These are phyloP conservation scores for Otus sunia DNA, from an alignment of 2,113 vertebrate species.

Conservation along the genomic window DNA sequence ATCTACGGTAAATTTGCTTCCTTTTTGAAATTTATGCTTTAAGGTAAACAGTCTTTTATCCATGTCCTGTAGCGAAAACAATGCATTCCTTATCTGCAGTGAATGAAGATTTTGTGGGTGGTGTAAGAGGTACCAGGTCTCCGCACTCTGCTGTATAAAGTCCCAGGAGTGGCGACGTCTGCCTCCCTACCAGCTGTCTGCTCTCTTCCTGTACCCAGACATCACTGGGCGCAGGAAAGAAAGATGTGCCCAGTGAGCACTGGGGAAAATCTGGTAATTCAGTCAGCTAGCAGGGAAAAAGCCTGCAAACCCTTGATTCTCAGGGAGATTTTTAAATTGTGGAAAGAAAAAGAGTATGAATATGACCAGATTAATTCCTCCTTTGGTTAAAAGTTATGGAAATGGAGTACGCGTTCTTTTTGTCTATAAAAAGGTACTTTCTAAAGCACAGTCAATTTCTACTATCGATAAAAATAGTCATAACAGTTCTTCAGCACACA, in stretches of 20 bases:
- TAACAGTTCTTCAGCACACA: neutral
- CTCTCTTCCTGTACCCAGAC: neutral
- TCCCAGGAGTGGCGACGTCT: rapidly evolving
- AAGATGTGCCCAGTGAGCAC: neutral
- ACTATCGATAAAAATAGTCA: neutral
- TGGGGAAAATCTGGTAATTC: neutral
- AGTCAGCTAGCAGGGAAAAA: neutral
- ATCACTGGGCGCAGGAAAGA: neutral
- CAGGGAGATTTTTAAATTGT: neutral
- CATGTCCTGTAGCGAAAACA: neutral
- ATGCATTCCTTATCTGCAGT: neutral
- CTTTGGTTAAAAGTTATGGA: neutral
- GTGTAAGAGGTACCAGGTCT: neutral
- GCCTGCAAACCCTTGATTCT: neutral
- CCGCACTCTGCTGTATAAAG: neutral
- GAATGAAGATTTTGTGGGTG: neutral
- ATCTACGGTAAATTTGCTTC: neutral
- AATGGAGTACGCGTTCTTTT: neutral
- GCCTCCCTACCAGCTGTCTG: rapidly evolving
- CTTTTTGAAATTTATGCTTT: neutral
- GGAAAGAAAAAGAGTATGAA: neutral
- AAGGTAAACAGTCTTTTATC: neutral
- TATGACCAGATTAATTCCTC: neutral
- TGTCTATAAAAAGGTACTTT: neutral
- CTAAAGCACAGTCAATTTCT: neutral